Percentiles rank a stretch among this genome's conserved stretches.
These are phyloP conservation scores for Pseudomugil gertrudae DNA, from an alignment of 2,797 vertebrate genomes.

Conservation along the genomic window DNA sequence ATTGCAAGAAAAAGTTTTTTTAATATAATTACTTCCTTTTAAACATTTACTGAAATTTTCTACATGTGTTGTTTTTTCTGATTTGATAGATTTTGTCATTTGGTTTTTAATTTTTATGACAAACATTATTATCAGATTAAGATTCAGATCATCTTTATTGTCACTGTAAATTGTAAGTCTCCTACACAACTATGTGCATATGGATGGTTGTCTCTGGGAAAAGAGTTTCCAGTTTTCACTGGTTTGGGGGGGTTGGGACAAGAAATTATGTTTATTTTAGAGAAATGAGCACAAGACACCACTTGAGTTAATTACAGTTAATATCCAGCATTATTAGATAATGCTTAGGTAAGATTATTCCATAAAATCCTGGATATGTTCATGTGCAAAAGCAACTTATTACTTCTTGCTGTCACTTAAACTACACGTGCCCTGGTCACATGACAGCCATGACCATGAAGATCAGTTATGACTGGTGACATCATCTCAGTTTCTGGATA, in stretches of 20 bases:
- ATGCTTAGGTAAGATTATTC: constrained; percentile 33
- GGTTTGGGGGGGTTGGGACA: no score
- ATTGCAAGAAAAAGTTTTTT: background rate
- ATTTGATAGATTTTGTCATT: background rate
- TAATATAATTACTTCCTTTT: background rate
- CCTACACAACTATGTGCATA: no score
- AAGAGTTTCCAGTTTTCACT: no score
- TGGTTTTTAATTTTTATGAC: background rate
- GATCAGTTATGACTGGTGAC: constrained; percentile 67
- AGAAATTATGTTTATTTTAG: no score
- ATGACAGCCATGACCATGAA: constrained; percentile 51
- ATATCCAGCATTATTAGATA: constrained; percentile 36
- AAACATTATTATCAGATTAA: background rate
- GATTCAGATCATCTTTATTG: no score
- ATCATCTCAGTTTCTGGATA: constrained; percentile 57
- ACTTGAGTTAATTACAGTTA: constrained; percentile 24
- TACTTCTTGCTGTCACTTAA: constrained; percentile 4
- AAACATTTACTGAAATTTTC: no score
- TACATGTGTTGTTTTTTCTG: background rate
- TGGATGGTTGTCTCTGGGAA: no score
- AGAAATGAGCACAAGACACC: constrained; percentile 48
- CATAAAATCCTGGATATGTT: constrained; percentile 32
- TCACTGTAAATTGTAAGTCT: no score
- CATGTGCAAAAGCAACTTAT: constrained; percentile 33
- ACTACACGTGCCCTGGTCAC: constrained; percentile 45